A percentile compares a stretch with the other conserved stretches of the same genome.
phyloP scores from a whole-genome alignment of 2,113 vertebrate genomes.

The Eurystomus gularis region DNA sequence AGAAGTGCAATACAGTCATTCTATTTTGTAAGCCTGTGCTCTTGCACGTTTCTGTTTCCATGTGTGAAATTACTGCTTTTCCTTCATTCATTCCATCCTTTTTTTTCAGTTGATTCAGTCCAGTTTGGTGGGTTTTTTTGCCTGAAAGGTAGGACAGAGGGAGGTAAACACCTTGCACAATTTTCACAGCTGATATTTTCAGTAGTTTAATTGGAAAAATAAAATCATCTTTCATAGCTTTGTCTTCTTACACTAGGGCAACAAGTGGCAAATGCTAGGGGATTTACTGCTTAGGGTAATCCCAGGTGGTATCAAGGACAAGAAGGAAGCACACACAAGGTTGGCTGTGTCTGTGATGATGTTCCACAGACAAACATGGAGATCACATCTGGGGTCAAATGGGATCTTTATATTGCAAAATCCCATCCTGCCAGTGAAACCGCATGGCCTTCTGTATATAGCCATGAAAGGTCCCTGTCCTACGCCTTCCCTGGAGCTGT shows the following conservation, averaged over 20 bases:
- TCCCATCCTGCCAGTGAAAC: not conserved
- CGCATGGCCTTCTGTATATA: rapidly evolving
- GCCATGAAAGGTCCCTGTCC: not conserved
- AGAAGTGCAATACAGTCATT: not conserved
- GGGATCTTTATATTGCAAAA: not conserved
- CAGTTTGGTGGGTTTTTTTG: not conserved
- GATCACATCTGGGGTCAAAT: not conserved
- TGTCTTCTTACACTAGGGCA: not conserved
- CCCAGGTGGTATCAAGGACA: rapidly evolving
- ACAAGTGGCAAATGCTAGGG: not conserved
- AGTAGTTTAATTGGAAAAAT: not conserved
- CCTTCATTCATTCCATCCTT: not conserved
- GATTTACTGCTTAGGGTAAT: rapidly evolving
- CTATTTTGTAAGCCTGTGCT: not conserved
- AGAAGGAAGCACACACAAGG: not conserved
- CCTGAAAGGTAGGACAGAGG: not conserved
- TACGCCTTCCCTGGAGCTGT: not conserved
- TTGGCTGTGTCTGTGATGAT: not conserved
- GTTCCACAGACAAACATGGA: not conserved
- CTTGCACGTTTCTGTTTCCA: not conserved
- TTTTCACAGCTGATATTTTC: not conserved
- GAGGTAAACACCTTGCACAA: not conserved
- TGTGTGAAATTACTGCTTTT: not conserved
- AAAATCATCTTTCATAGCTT: not conserved
- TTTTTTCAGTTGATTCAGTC: not conserved